Base-by-base conservation (phyloP, 2,888 invertebrate species). In the Tenthredo distinguenda region DNA sequence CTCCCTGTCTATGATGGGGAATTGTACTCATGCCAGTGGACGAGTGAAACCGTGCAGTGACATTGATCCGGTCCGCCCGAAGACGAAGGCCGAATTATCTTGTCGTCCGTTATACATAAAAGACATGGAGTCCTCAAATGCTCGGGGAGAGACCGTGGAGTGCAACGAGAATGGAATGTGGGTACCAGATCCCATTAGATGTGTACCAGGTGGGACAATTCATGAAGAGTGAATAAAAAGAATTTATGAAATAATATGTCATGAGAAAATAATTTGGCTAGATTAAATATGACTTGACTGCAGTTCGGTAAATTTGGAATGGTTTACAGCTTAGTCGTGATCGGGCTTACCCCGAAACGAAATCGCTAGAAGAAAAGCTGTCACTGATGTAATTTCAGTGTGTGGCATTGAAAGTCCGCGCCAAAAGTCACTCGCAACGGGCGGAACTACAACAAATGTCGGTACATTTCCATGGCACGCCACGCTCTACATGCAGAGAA, bases 391-490 rank as follows among this genome's bases (percentile, higher is more conserved):
- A 18, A 34, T 91, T 91, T 77, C 89, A 94, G 94, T 87, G 72
- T 94, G 94, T 86, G 94, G 94, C 34, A 84, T 88, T 65, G 84
- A 88, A 4, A 87, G 87, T 15, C 15, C 21, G 21, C 65, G 21
- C 1, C 21, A 65, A 26, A n/a, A 21, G 9, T 9, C 65, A 12
- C 31, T 65, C 65, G 21, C 31, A 12, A 65, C 65, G 31, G 65
- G 21, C 2, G 65, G 4, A 31, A n/a, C 37, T 5, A 18, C 37
- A 37, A 55, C 85, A 2, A 87, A 89, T 0, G 86, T 91, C 21
- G 88, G 89, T 0, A 92, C 93, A 62, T 93, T 93, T 85, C 94
- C 94, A 0, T 94, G 94, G 94, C 93, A 94, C 77, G 93, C 91
- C 15, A 3, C 85, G 94, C 6, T 94, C 15, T 71, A 71, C 68